phyloP scores from a whole-genome alignment of 2,888 invertebrate species.

The Dasysyrphus tricinctus region DNA sequence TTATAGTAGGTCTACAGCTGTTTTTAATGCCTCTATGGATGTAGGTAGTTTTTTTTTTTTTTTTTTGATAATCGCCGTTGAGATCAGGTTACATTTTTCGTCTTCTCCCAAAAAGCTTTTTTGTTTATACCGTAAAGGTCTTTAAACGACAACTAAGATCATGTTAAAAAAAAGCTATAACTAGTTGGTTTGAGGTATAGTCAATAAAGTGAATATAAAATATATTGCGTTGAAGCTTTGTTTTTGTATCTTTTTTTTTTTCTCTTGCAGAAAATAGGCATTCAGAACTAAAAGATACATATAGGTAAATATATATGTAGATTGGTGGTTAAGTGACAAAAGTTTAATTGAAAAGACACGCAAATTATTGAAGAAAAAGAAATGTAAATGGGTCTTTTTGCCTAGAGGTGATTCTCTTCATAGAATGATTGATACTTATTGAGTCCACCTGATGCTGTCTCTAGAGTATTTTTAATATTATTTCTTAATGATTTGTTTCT shows the following conservation, averaged over 20 bases:
- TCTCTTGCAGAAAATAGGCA: slow-evolving; percentile 40
- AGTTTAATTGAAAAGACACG: slow-evolving; percentile 56
- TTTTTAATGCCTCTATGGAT: slow-evolving; percentile 32
- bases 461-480: background rate
- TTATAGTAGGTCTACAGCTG: slow-evolving; percentile 35
- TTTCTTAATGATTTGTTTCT: background rate
- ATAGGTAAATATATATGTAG: background rate
- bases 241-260: background rate
- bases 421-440: slow-evolving; percentile 1
- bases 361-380: slow-evolving; percentile 17
- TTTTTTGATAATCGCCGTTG: slow-evolving; percentile 61
- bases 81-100: slow-evolving; percentile 66
- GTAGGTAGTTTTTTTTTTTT: slow-evolving; percentile 48
- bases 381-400: background rate
- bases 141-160: slow-evolving; percentile 34
- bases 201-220: background rate
- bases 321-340: slow-evolving; percentile 59
- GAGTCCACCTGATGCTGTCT: background rate
- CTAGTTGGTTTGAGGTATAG: background rate
- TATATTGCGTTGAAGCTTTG: slow-evolving; percentile 27
- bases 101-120: slow-evolving; percentile 61
- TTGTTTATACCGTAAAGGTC: background rate
- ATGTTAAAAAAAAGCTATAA: slow-evolving; percentile 42
- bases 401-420: background rate
- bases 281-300: slow-evolving; percentile 31